phyloP scores from a whole-genome alignment of 2,113 vertebrate genomes.

The Echinops telfairi region DNA sequence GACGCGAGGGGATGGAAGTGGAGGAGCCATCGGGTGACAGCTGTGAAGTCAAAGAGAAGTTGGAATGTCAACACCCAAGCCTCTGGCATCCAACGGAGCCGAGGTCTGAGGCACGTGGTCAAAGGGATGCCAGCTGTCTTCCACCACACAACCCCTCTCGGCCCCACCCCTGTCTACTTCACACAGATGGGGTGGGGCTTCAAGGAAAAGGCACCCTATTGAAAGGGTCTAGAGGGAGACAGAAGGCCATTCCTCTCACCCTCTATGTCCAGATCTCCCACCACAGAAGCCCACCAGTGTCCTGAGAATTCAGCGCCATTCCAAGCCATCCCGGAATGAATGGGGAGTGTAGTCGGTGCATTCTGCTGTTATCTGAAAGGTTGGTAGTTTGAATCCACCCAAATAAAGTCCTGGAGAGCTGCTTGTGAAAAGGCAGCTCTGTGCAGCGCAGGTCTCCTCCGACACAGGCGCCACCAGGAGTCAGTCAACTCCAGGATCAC shows the following conservation, averaged over 20 bases:
- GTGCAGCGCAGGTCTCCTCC: neutral
- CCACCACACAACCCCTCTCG: neutral
- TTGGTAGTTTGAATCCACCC: neutral
- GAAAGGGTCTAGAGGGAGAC: neutral
- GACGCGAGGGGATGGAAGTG: neutral
- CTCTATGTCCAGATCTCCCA: neutral
- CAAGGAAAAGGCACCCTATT: no score
- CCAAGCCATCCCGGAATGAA: neutral
- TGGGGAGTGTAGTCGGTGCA: no score
- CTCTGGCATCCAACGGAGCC: slow-evolving; percentile 12
- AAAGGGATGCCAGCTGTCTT: slow-evolving; percentile 7
- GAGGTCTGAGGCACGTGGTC: slow-evolving; percentile 18
- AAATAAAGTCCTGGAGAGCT: neutral
- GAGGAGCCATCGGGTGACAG: neutral
- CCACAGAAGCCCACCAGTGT: rapidly evolving
- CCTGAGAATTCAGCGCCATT: neutral
- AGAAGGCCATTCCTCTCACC: neutral
- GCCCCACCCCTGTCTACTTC: neutral
- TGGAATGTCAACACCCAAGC: slow-evolving; percentile 53
- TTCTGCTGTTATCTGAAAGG: neutral
- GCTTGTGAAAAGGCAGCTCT: neutral
- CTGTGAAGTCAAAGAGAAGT: slow-evolving; percentile 41
- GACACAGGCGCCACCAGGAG: neutral
- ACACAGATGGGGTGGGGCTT: neutral
- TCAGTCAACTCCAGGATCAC: neutral